phyloP scores from a whole-genome alignment of 2,797 vertebrate genomes.

The Tadarida brasiliensis region DNA sequence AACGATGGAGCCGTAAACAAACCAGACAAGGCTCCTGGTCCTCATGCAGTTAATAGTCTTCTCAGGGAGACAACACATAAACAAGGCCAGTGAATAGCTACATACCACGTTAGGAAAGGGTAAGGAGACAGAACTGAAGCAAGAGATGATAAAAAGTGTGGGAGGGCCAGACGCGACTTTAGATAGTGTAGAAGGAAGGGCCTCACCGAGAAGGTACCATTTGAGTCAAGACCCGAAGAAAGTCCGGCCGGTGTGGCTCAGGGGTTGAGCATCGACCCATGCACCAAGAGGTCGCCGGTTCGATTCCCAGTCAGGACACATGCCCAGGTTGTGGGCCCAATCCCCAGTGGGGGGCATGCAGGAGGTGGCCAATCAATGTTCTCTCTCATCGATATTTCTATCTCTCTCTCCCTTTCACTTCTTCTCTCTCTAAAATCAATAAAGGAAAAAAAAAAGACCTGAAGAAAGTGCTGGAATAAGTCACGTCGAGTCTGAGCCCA shows the following conservation, averaged over 20 bases:
- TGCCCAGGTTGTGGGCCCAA: too few relatives aligned
- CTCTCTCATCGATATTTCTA: too few relatives aligned
- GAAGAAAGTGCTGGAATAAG: not conserved
- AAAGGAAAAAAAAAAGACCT: not conserved
- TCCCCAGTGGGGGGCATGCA: too few relatives aligned
- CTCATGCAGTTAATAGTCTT: not conserved
- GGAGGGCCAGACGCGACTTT: not conserved
- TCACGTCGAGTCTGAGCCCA: accelerated
- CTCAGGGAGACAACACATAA: not conserved
- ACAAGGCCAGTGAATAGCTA: not conserved
- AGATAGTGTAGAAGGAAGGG: not conserved
- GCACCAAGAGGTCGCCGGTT: too few relatives aligned
- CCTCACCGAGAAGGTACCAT: not conserved
- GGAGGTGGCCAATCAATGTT: too few relatives aligned
- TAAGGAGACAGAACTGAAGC: not conserved
- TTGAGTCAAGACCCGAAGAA: not conserved
- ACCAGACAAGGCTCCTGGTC: not conserved
- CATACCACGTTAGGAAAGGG: not conserved
- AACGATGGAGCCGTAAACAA: not conserved
- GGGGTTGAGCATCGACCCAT: too few relatives aligned
- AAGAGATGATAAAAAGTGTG: not conserved
- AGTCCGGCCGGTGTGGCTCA: too few relatives aligned
- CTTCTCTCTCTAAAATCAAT: too few relatives aligned
- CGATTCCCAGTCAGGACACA: too few relatives aligned
- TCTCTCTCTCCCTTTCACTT: too few relatives aligned